Evolutionary conservation across 2,797 vertebrate genomes (phyloP).

Genomic region (Lemur catta): DNA sequence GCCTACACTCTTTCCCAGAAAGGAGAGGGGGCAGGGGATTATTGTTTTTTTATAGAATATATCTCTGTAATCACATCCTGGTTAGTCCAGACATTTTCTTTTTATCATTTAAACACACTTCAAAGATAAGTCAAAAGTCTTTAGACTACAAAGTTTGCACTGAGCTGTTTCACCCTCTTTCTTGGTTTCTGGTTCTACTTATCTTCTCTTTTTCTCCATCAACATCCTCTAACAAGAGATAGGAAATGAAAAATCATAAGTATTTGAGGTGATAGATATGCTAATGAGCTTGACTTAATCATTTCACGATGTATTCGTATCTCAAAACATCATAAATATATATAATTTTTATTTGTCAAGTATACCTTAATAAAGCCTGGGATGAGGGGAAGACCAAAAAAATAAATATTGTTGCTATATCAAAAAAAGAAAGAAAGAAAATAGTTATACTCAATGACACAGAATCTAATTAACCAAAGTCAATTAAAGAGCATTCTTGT

Average conservation of each 20-base stretch:
- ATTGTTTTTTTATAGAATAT: not conserved
- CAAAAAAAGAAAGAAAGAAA: not conserved
- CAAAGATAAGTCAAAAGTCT: conserved; percentile 17
- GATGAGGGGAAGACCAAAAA: not conserved
- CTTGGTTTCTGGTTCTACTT: not conserved
- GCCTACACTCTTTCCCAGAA: not conserved
- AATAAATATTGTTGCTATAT: not conserved
- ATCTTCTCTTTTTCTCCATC: not conserved
- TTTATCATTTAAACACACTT: conserved; percentile 32
- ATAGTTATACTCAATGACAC: not conserved
- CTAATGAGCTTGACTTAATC: not conserved
- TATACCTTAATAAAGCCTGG: not conserved
- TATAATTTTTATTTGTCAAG: not conserved
- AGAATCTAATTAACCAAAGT: not conserved
- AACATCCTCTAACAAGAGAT: not conserved
- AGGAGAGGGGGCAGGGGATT: not conserved
- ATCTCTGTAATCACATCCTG: not conserved
- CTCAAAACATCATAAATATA: not conserved
- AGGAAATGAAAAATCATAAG: not conserved
- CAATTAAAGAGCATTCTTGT: not conserved
- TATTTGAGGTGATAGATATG: not conserved
- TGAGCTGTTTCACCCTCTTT: not conserved
- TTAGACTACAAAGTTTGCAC: not conserved
- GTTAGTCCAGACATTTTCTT: not conserved
- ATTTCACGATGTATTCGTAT: not conserved